Evolutionary conservation across 2,113 vertebrate genomes (phyloP).

Genomic region (Labeo catla): DNA sequence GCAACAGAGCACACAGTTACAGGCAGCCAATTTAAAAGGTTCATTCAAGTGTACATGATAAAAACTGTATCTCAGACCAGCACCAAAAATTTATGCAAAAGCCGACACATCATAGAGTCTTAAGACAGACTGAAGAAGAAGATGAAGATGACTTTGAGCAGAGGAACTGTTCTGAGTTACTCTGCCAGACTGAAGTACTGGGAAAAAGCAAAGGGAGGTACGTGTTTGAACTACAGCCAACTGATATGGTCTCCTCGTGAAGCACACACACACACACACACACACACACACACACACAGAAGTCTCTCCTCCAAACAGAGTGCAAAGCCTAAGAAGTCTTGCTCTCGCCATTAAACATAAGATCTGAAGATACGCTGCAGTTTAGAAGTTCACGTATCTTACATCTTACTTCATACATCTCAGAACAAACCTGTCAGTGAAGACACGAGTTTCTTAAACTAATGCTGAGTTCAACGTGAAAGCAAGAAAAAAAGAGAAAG

Average conservation of each 20-base stretch:
- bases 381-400: slow-evolving; percentile 28
- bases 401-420: slow-evolving; percentile 19
- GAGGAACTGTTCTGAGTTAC: slow-evolving; percentile 28
- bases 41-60: slow-evolving; percentile 53
- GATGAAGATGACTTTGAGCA: slow-evolving; percentile 33
- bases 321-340: slow-evolving; percentile 24
- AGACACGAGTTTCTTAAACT: neutral
- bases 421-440: slow-evolving; percentile 23
- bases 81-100: slow-evolving; percentile 51
- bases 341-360: neutral
- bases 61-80: slow-evolving; percentile 50
- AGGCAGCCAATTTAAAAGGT: slow-evolving; percentile 44
- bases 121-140: slow-evolving; percentile 32
- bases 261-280: slow-evolving; percentile 31
- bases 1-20: slow-evolving; percentile 42
- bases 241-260: slow-evolving; percentile 28
- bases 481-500: neutral
- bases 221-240: slow-evolving; percentile 49
- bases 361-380: neutral
- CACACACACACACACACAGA: slow-evolving; percentile 44
- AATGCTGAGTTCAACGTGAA: neutral
- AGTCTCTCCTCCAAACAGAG: slow-evolving; percentile 22
- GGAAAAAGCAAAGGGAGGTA: slow-evolving; percentile 40
- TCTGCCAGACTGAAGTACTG: slow-evolving; percentile 36
- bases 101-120: slow-evolving; percentile 32